Conservation (phyloP, 2,888 invertebrate genomes). For the Cantharis nigra region DNA sequence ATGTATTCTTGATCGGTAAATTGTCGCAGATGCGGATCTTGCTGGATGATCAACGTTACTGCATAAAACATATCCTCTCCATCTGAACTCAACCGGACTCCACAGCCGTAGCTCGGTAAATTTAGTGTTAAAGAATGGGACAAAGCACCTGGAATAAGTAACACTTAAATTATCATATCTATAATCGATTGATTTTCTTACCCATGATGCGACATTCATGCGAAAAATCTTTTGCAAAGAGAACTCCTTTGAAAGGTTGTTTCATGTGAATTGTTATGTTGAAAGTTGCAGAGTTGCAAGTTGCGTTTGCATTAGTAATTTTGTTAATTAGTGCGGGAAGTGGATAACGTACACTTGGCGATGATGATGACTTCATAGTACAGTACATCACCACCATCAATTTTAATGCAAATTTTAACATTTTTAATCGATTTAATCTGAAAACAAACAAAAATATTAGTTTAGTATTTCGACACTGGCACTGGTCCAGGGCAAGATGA, state of each 20-base stretch:
- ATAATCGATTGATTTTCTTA: constrained; percentile 33
- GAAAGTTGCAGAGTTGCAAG: constrained; percentile 67
- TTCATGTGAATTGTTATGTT: constrained; percentile 66
- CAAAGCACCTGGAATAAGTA: constrained; percentile 36
- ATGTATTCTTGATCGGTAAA: constrained; percentile 71
- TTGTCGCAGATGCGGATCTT: constrained; percentile 75
- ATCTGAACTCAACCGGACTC: constrained; percentile 64
- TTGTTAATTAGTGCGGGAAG: constrained; percentile 55
- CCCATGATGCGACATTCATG: constrained; percentile 71
- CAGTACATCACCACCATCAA: constrained; percentile 5
- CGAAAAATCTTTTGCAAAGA: constrained; percentile 77
- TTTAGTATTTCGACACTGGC: no score
- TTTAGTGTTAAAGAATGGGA: constrained; percentile 48
- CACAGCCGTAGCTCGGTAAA: constrained; percentile 69
- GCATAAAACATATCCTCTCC: constrained; percentile 65
- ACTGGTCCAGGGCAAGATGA: no score
- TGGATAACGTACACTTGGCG: constrained; percentile 40
- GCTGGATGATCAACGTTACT: constrained; percentile 72
- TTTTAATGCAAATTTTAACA: constrained; percentile 5
- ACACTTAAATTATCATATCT: neutral
- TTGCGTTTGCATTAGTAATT: constrained; percentile 63
- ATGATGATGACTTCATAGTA: constrained; percentile 30
- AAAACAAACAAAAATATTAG: neutral
- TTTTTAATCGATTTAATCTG: neutral
- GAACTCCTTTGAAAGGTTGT: constrained; percentile 70